These are phyloP conservation scores for Papilio elwesi DNA, from an alignment of 2,888 invertebrate species.

Conservation along the genomic window DNA sequence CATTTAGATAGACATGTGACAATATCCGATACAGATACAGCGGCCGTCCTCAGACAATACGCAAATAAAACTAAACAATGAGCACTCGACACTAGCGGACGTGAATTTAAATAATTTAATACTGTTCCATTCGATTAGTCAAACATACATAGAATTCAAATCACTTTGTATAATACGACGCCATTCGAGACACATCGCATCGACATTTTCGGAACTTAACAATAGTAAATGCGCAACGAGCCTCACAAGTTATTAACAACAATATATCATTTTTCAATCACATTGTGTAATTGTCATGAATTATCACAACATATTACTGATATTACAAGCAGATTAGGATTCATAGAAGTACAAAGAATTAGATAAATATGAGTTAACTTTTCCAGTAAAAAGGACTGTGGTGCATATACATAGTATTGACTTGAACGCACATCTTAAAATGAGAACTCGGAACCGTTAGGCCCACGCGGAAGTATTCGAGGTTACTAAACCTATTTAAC, in stretches of 20 bases:
- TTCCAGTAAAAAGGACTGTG: constrained; percentile 23
- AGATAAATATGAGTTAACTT: constrained; percentile 18
- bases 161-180: constrained; percentile 57
- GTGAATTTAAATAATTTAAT: constrained; percentile 56
- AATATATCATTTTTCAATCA: constrained; percentile 50
- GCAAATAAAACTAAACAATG: constrained; percentile 40
- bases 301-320: constrained; percentile 29
- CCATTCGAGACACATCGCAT: constrained; percentile 59
- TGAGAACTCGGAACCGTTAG: constrained; percentile 78
- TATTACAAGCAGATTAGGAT: constrained; percentile 44
- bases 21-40: constrained; percentile 33
- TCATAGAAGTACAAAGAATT: constrained; percentile 38
- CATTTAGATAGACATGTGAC: constrained; percentile 33
- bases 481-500: constrained; percentile 53
- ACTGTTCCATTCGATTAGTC: constrained; percentile 54
- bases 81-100: constrained; percentile 39
- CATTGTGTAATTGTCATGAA: constrained; percentile 41
- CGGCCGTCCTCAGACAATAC: constrained; percentile 37
- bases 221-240: constrained; percentile 79
- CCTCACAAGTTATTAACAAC: constrained; percentile 72
- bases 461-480: constrained; percentile 52
- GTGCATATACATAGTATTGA: constrained; percentile 46
- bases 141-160: constrained; percentile 50
- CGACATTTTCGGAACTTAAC: constrained; percentile 65
- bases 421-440: constrained; percentile 63